Evolutionary conservation across 2,113 vertebrate genomes (phyloP).

Genomic region (Cathartes aura): DNA sequence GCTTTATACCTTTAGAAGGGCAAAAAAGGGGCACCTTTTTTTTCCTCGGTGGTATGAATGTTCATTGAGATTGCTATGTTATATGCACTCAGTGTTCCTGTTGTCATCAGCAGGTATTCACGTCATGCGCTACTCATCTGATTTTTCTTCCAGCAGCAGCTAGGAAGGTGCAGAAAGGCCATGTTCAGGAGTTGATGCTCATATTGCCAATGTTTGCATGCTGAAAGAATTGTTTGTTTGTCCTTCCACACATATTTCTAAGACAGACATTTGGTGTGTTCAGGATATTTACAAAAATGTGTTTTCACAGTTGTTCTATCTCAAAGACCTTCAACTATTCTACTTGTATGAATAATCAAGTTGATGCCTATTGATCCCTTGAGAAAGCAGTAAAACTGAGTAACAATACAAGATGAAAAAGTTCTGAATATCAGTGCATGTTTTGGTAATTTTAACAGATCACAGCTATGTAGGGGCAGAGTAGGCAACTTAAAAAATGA

Average conservation of each 20-base stretch:
- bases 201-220: neutral
- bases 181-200: neutral
- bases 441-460: neutral
- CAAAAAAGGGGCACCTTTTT: neutral
- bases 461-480: neutral
- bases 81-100: neutral
- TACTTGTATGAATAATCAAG: neutral
- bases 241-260: neutral
- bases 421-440: neutral
- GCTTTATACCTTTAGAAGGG: neutral
- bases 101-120: neutral
- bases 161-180: neutral
- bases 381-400: neutral
- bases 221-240: neutral
- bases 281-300: neutral
- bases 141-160: neutral
- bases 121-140: neutral
- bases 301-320: neutral
- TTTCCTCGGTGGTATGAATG: fast-evolving
- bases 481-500: neutral
- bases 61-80: neutral
- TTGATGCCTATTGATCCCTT: neutral
- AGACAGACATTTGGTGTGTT: neutral
- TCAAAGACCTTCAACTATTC: neutral
- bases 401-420: neutral